Evolutionary conservation across 1,140 invertebrate genomes (phyloP).

Genomic region (Drosophila ficusphila): DNA sequence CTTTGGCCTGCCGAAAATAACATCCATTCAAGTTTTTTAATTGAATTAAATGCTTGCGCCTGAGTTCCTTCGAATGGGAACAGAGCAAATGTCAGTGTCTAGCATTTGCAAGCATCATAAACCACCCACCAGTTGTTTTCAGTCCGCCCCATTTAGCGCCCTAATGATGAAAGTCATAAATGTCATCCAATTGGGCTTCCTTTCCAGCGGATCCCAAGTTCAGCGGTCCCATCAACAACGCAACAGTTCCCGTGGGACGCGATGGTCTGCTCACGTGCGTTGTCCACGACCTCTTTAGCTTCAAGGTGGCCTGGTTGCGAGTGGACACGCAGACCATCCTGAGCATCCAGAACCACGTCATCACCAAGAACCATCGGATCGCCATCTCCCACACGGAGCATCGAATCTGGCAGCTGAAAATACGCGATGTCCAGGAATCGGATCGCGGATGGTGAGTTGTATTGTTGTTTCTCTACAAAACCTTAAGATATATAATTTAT

Average conservation of each 20-base stretch:
- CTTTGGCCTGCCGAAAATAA: too few species aligned
- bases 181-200: constrained; percentile 44
- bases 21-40: too few species aligned
- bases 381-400: constrained; percentile 92
- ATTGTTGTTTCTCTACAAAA: too few species aligned
- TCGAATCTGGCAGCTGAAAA: constrained; percentile 93
- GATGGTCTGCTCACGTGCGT: constrained; percentile 91
- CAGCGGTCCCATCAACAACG: constrained; percentile 91
- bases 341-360: constrained; percentile 94
- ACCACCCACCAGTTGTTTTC: constrained; percentile 10
- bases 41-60: constrained; percentile 39
- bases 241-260: constrained; percentile 91
- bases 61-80: constrained; percentile 14
- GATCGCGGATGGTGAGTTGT: constrained; percentile 88
- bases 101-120: constrained; percentile 61
- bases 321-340: constrained; percentile 96
- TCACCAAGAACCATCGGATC: constrained; percentile 94
- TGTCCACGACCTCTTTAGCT: constrained; percentile 91
- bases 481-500: neutral
- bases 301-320: constrained; percentile 94
- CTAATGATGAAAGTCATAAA: constrained; percentile 62
- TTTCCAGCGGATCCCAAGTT: constrained; percentile 88
- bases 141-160: constrained; percentile 55
- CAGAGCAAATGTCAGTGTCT: constrained; percentile 50
- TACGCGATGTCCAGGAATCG: constrained; percentile 90